Evolutionary conservation across 2,113 vertebrate species (phyloP), one percentile per base, ranked within the genome.

Genomic region (Strix uralensis): DNA sequence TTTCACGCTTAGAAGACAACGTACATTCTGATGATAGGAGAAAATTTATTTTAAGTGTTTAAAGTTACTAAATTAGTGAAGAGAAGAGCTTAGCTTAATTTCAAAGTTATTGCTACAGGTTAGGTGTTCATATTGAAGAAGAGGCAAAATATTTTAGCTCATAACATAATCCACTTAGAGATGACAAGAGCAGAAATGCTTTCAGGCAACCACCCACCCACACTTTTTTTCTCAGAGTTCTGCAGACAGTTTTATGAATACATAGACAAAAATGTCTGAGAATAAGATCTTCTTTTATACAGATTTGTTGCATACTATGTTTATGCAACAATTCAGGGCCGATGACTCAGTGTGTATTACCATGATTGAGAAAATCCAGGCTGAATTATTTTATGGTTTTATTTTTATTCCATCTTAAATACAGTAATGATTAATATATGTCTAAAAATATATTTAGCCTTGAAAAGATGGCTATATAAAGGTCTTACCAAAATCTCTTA

Each of bases 371-470:
- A 72, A 92, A 87, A 55, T 87, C 38, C 29, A 59, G 29, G 30
- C 13, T 42, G 25, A 66, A 36, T 79, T 58, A 36, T 15, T 81
- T 70, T 8, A 32, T 14, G 46, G 27, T 72, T 86, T 69, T 36
- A 32, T 66, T 88, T 77, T 5, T 49, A 19, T 58, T 80, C 21
- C 5, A 29, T 38, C 62, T 92, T 49, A 81, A 88, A 87, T 52
- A 36, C 11, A 73, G 18, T 0, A 0, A 2, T 84, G 15, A n/a
- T 47, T 84, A 46, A 44, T 34, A 9, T 3, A 10, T 21, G 19
- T 42, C 23, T 71, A 42, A 90, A 88, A 81, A 66, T 59, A 40
- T 22, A 11, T 36, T 62, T 55, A 58, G 5, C 15, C 13, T 79
- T 63, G 54, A 65, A 52, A 59, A 75, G 15, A 54, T 27, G 7